Percentiles rank a stretch among this genome's conserved stretches.
These are phyloP conservation scores for Gnatocerus cornutus DNA, from an alignment of 2,888 invertebrate genomes.

Conservation along the genomic window DNA sequence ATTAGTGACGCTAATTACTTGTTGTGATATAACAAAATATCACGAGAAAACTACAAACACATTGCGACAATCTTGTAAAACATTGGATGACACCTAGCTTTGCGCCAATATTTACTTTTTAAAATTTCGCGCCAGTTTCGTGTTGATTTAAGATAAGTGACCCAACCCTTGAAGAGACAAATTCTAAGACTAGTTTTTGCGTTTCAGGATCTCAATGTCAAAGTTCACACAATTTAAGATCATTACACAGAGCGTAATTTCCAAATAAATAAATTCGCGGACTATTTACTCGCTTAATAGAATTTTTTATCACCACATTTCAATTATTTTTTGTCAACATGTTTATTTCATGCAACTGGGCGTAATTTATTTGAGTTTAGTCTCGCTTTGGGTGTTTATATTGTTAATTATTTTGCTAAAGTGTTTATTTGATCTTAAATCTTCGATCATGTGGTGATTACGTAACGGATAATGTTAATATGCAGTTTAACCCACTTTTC, in stretches of 20 bases:
- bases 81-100: neutral
- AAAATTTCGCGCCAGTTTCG: slow-evolving; percentile 19
- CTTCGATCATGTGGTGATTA: slow-evolving; percentile 39
- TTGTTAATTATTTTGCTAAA: slow-evolving; percentile 31
- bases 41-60: slow-evolving; percentile 33
- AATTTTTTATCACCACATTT: slow-evolving; percentile 12
- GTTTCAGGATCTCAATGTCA: slow-evolving; percentile 27
- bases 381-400: slow-evolving; percentile 12
- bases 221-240: slow-evolving; percentile 25
- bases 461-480: slow-evolving; percentile 30
- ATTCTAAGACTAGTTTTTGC: slow-evolving; percentile 32
- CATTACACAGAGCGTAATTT: slow-evolving; percentile 17
- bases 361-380: slow-evolving; percentile 5
- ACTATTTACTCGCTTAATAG: slow-evolving; percentile 26
- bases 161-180: slow-evolving; percentile 34
- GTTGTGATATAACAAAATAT: slow-evolving; percentile 29
- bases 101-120: slow-evolving; percentile 19
- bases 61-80: slow-evolving; percentile 28
- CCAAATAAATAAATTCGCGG: slow-evolving; percentile 17
- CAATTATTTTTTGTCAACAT: slow-evolving; percentile 5
- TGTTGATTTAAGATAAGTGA: slow-evolving; percentile 13
- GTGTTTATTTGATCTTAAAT: slow-evolving; percentile 32
- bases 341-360: neutral
- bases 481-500: slow-evolving; percentile 32
- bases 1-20: slow-evolving; percentile 41